phyloP scores from a whole-genome alignment of 2,113 vertebrate species.

The Orientallactaga bullata region DNA sequence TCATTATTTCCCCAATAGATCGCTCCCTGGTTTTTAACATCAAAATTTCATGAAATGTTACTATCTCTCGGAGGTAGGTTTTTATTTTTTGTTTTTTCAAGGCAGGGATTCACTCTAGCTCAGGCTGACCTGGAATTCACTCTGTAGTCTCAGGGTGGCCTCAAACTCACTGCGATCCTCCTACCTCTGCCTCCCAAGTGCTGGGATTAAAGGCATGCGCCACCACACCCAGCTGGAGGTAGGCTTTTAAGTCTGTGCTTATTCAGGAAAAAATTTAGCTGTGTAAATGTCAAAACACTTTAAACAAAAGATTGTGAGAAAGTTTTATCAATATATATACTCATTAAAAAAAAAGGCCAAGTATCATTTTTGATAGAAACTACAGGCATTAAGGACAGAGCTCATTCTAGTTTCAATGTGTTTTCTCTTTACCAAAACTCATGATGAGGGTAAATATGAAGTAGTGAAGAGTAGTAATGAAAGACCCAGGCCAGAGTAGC shows the following conservation, averaged over 20 bases:
- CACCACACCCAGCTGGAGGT: no score
- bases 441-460: no score
- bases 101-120: no score
- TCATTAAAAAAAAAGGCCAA: neutral
- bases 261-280: neutral
- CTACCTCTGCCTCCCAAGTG: no score
- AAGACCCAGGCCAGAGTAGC: no score
- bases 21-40: neutral
- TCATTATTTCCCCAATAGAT: constrained; percentile 9
- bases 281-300: constrained; percentile 33
- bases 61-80: neutral
- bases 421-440: neutral
- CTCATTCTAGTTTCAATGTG: neutral
- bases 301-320: constrained; percentile 19
- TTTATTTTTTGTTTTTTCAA: no score
- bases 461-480: no score
- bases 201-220: no score
- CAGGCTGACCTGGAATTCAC: no score
- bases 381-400: neutral
- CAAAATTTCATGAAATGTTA: constrained; percentile 22
- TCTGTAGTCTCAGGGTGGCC: no score
- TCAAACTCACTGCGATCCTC: no score
- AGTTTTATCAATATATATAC: neutral
- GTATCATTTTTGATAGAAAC: constrained; percentile 6
- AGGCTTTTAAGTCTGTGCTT: constrained; percentile 25